Evolutionary conservation across 2,888 invertebrate genomes (phyloP).

Genomic region (Allacma fusca): DNA sequence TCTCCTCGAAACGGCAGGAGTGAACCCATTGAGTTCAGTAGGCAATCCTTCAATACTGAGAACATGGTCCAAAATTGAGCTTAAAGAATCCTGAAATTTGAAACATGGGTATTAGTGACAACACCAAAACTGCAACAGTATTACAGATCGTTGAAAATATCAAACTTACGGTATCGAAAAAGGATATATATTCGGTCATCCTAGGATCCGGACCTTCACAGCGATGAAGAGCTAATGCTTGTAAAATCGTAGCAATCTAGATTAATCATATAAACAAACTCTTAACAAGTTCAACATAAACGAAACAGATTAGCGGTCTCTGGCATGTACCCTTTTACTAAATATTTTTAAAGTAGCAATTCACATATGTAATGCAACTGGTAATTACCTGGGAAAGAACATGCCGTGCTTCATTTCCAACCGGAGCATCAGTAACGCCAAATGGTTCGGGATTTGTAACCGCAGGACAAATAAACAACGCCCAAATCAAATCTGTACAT

Average conservation of each 20-base stretch:
- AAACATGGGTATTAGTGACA: background rate
- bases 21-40: slow-evolving; percentile 51
- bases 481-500: slow-evolving; percentile 91
- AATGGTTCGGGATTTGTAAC: slow-evolving; percentile 95
- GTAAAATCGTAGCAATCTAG: slow-evolving; percentile 91
- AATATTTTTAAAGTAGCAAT: too few species aligned
- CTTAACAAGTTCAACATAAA: too few species aligned
- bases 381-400: slow-evolving; percentile 55
- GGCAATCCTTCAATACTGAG: slow-evolving; percentile 57
- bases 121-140: too few species aligned
- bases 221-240: slow-evolving; percentile 85
- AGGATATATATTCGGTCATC: slow-evolving; percentile 69
- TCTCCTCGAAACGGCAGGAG: slow-evolving; percentile 52
- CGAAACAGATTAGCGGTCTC: too few species aligned
- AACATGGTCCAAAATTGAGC: slow-evolving; percentile 58
- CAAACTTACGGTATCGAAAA: slow-evolving; percentile 57
- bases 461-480: slow-evolving; percentile 93
- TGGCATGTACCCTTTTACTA: too few species aligned
- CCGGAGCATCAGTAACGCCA: slow-evolving; percentile 73
- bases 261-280: background rate
- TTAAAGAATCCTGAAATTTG: slow-evolving; percentile 51
- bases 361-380: background rate
- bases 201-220: slow-evolving; percentile 81
- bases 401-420: slow-evolving; percentile 59
- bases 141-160: too few species aligned